These are phyloP conservation scores for Montipora sp. DNA, from an alignment of 64 coral and sea anemone genomes.

Conservation along the genomic window DNA sequence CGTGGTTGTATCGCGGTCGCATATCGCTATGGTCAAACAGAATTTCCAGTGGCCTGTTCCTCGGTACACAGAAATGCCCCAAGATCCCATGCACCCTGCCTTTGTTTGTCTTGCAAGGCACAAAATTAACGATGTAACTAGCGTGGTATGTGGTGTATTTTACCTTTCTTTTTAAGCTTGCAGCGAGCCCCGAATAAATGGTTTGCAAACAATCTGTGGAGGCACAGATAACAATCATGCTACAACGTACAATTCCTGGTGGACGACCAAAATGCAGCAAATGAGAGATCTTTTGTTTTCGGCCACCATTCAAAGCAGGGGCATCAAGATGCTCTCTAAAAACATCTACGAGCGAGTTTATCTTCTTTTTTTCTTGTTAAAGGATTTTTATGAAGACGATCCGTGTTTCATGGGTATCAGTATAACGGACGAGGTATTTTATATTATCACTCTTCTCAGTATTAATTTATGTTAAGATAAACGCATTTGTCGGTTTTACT, in stretches of 20 bases:
- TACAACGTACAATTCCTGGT: too few relatives aligned
- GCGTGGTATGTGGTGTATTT: conserved; percentile 62
- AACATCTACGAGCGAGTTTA: too few relatives aligned
- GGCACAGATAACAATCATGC: too few relatives aligned
- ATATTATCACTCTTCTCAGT: background rate
- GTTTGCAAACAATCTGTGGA: too few relatives aligned
- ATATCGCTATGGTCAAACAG: conserved; percentile 88
- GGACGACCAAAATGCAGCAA: too few relatives aligned
- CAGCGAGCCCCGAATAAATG: too few relatives aligned
- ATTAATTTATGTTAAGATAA: background rate
- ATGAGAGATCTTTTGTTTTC: too few relatives aligned
- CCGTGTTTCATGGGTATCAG: conserved; percentile 82
- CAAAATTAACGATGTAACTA: conserved; percentile 90
- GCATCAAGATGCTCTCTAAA: too few relatives aligned
- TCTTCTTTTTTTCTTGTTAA: conserved; percentile 5
- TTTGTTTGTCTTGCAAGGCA: conserved; percentile 82
- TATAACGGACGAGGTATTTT: conserved; percentile 90
- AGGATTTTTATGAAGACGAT: conserved; percentile 87
- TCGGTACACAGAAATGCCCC: conserved; percentile 68
- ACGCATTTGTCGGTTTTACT: too few relatives aligned
- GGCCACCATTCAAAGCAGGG: too few relatives aligned
- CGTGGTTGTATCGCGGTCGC: conserved; percentile 74
- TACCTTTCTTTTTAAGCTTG: background rate
- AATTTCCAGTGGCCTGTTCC: conserved; percentile 95
- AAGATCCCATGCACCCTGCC: conserved; percentile 60